Evolutionary conservation across 1,140 invertebrate species (phyloP).

Genomic region (Sarcophaga peregrina): DNA sequence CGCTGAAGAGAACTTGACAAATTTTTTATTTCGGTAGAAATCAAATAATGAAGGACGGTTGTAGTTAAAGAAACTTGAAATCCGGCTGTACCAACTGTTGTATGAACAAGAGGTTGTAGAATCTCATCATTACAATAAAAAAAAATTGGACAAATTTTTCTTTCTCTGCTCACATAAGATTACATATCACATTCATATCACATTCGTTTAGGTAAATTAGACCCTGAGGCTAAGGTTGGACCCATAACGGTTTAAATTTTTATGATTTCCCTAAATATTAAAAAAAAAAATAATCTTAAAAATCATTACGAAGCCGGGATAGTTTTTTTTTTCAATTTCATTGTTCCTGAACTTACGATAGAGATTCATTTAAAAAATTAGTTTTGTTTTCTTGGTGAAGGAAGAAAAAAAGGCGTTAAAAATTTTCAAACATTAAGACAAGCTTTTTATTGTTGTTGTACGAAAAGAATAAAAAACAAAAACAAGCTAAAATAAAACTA

Average conservation of each 20-base stretch:
- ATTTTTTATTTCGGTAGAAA: too few species aligned
- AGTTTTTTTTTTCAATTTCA: neutral
- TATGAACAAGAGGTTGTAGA: too few species aligned
- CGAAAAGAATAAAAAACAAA: neutral
- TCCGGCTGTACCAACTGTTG: too few species aligned
- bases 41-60: too few species aligned
- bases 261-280: neutral
- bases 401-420: slow-evolving; percentile 34
- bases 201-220: too few species aligned
- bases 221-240: neutral
- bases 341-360: neutral
- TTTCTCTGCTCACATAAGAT: too few species aligned
- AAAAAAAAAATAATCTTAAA: slow-evolving; percentile 8
- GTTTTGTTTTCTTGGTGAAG: too few species aligned
- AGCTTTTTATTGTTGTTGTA: neutral
- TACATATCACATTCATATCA: too few species aligned
- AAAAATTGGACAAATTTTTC: too few species aligned
- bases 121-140: too few species aligned
- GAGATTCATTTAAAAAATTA: neutral
- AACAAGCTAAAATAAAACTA: neutral
- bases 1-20: too few species aligned
- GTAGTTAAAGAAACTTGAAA: too few species aligned
- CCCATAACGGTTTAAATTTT: neutral
- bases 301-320: neutral
- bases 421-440: slow-evolving; percentile 3